These are phyloP conservation scores for Danio aesculapii DNA, from an alignment of 2,797 vertebrate species.

Conservation along the genomic window DNA sequence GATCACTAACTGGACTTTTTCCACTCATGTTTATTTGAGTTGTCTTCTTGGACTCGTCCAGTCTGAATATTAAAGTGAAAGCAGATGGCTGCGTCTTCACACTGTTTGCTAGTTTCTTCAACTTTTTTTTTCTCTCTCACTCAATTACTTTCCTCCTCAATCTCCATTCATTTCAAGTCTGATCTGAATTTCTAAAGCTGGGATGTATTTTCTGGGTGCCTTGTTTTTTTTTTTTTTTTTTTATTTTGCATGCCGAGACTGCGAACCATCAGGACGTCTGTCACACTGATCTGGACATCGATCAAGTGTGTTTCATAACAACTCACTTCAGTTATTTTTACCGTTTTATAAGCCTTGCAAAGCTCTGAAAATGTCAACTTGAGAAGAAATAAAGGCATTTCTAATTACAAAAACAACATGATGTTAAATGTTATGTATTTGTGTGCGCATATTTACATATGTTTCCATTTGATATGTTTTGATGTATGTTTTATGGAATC, in stretches of 20 bases:
- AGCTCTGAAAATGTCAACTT: neutral
- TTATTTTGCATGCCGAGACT: conserved; percentile 14
- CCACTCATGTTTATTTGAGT: neutral
- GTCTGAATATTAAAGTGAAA: neutral
- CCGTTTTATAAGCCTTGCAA: neutral
- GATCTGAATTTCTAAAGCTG: neutral
- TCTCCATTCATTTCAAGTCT: neutral
- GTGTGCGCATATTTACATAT: no score
- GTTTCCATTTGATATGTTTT: neutral
- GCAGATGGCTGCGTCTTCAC: neutral
- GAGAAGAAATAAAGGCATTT: neutral
- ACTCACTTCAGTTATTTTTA: neutral
- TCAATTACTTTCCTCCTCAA: neutral
- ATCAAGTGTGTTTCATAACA: conserved; percentile 16
- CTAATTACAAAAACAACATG: neutral
- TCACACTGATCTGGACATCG: conserved; percentile 5
- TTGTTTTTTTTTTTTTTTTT: neutral
- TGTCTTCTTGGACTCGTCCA: neutral
- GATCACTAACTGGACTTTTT: conserved; percentile 70
- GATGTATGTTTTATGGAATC: neutral
- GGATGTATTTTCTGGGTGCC: neutral
- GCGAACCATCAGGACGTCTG: neutral
- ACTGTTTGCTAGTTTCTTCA: neutral
- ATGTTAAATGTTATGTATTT: neutral
- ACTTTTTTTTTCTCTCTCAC: neutral